Evolutionary conservation across 2,113 vertebrate species (phyloP), one percentile per base, ranked within the genome.

Genomic region (Grallaria varia): DNA sequence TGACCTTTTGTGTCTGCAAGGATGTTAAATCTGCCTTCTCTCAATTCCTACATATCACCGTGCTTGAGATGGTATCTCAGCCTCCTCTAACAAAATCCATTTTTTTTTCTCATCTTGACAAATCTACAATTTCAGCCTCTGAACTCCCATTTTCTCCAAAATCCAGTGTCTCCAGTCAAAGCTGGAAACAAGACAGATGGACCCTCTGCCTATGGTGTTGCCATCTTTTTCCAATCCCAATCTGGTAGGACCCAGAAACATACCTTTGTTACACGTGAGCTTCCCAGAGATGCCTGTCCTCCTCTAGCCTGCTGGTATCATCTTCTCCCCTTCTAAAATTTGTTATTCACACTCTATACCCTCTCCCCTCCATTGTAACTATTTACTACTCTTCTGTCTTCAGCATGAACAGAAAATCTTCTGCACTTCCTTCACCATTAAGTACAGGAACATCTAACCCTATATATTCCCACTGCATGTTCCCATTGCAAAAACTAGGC

Each of bases 71-170:
- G 2, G 9, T n/a, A 59, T 69, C 62, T 73, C 18, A 53, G 3
- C 8, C 85, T 93, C 19, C 16, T 73, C 50, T 83, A 28, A 47
- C 59, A 89, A 90, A 80, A 80, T 31, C 13, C 10, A 11, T 47
- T 66, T 85, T 87, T 87, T 77, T 35, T 90, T 91, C 75, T 76
- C 12, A 28, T 74, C 62, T 55, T 66, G 23, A 80, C 37, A 91
- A 63, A 83, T 76, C 4, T 58, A 79, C 9, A n/a, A 0, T 27
- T 66, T 78, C 25, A 64, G 27, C 10, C 10, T 75, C 56, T 24
- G 12, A 89, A 11, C 4, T 11, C 17, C 3, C 7, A 12, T 75
- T 79, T 91, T 56, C 24, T 79, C 56, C 11, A 8, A 72, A 73
- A 39, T 50, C 45, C 63, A 40, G 8, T 3, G 4, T 20, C 35